Percentiles rank a stretch among this genome's conserved stretches.
Evolutionary conservation across 2,888 invertebrate species (phyloP).

Genomic region (Acanthosepion pharaonis): DNA sequence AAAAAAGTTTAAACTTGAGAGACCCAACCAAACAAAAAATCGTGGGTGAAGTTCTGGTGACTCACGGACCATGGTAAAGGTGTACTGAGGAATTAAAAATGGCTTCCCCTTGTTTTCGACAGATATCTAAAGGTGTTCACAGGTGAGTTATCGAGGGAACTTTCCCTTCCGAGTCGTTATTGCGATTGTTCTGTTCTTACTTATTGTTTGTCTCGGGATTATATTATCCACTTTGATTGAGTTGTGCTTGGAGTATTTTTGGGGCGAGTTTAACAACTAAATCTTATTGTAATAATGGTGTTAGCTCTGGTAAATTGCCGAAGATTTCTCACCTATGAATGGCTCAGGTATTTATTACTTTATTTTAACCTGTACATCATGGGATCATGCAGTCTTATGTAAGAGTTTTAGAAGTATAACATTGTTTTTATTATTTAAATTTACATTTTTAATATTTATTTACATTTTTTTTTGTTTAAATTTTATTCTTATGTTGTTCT

Average conservation of each 20-base stretch:
- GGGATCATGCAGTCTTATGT: not conserved
- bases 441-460: not conserved
- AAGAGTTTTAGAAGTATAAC: not conserved
- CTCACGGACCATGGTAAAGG: constrained; percentile 33
- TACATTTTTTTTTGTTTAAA: not conserved
- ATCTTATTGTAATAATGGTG: not conserved
- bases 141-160: not conserved
- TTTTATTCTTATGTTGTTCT: not conserved
- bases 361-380: not conserved
- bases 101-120: constrained; percentile 23
- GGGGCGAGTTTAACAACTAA: not conserved
- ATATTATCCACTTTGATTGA: not conserved
- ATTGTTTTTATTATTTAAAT: not conserved
- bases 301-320: not conserved
- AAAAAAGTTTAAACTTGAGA: too few relatives aligned
- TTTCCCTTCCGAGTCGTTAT: not conserved
- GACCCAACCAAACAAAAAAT: not conserved
- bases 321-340: not conserved
- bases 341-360: not conserved
- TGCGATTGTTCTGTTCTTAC: not conserved
- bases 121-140: constrained; percentile 22
- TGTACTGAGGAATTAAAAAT: constrained; percentile 23
- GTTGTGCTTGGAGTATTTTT: not conserved
- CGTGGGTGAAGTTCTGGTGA: not conserved
- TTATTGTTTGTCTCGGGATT: not conserved